A percentile compares a stretch with the other conserved stretches of the same genome.
These are phyloP conservation scores for Quiscalus mexicanus DNA, from an alignment of 2,113 vertebrate species.

Conservation along the genomic window DNA sequence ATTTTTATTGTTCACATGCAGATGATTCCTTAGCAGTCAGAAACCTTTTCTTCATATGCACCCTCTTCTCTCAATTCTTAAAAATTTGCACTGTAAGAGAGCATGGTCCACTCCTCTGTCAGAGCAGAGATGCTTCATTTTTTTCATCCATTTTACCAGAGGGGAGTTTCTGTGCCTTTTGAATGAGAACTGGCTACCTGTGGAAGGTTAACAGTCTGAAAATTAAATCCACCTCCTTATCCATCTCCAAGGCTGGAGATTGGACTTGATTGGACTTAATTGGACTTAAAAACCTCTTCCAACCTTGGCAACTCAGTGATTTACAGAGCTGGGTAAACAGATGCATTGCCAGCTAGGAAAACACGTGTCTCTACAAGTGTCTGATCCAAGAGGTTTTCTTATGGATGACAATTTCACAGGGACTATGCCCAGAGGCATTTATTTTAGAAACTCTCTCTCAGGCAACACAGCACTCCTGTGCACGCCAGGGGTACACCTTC, in stretches of 20 bases:
- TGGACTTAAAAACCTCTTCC: background rate
- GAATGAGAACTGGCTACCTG: background rate
- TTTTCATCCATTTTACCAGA: background rate
- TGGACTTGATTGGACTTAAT: background rate
- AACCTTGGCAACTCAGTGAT: background rate
- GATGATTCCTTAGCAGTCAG: background rate
- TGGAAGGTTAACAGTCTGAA: background rate
- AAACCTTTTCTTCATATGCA: background rate
- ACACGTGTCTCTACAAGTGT: background rate
- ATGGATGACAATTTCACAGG: background rate
- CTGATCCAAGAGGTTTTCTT: background rate
- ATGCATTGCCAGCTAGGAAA: background rate
- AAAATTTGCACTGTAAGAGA: background rate
- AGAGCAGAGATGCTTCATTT: background rate
- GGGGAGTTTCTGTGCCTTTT: background rate
- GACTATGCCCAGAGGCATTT: background rate
- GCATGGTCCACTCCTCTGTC: background rate
- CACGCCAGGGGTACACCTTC: no score
- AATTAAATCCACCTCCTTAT: background rate
- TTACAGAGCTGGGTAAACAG: background rate
- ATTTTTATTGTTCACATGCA: slow-evolving; percentile 3
- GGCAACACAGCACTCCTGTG: background rate
- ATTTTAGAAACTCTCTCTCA: background rate
- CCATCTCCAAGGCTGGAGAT: background rate
- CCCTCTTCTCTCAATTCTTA: background rate